These are phyloP conservation scores for Prorops nasuta DNA, from an alignment of 1,140 invertebrate species.

Conservation along the genomic window DNA sequence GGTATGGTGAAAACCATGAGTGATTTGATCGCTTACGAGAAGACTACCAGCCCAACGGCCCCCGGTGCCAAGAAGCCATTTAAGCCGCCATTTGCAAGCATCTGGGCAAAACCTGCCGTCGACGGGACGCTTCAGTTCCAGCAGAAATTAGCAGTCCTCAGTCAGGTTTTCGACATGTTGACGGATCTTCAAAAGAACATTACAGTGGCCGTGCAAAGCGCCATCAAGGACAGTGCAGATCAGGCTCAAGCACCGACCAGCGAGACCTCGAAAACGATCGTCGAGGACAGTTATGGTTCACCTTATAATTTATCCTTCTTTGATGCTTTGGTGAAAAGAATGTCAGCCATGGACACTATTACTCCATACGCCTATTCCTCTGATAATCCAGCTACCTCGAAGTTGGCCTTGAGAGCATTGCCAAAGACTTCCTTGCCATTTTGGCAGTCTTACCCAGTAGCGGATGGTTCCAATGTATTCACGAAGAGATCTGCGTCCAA, in stretches of 20 bases:
- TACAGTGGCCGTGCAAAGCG: conserved; percentile 32
- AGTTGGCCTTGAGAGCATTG: conserved; percentile 15
- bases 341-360: conserved; percentile 18
- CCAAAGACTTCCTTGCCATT: conserved; percentile 28
- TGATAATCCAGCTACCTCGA: conserved; percentile 1
- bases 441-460: conserved; percentile 34
- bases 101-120: conserved; percentile 29
- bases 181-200: conserved; percentile 46
- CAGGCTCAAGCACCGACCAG: neutral
- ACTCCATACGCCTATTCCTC: conserved; percentile 2
- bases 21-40: conserved; percentile 40
- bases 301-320: conserved; percentile 35
- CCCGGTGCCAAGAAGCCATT: conserved; percentile 26
- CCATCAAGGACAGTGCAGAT: conserved; percentile 26
- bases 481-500: too few relatives aligned
- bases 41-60: conserved; percentile 14
- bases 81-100: conserved; percentile 31
- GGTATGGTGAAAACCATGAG: conserved; percentile 44
- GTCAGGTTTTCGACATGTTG: conserved; percentile 50
- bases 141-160: conserved; percentile 43
- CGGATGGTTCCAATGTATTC: conserved; percentile 17
- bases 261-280: neutral
- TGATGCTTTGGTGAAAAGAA: conserved; percentile 37
- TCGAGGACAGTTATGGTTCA: neutral
- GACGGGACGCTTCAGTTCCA: conserved; percentile 42